These are phyloP conservation scores for Pygoscelis antarcticus DNA, from an alignment of 2,113 vertebrate genomes.

Conservation along the genomic window DNA sequence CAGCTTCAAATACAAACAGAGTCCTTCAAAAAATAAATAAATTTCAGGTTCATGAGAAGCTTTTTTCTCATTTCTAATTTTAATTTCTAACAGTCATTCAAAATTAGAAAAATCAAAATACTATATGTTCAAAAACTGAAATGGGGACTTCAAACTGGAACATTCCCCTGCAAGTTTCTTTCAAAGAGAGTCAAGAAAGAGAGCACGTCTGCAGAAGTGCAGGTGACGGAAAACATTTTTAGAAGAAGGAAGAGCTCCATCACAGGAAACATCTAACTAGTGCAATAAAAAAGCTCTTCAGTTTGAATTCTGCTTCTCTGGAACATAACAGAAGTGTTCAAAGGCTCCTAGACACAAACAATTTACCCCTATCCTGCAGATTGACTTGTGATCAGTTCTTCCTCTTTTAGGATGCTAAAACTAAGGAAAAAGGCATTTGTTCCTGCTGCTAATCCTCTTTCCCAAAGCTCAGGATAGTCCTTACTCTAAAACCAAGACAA, in stretches of 20 bases:
- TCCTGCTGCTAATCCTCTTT: neutral
- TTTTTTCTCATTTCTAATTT: neutral
- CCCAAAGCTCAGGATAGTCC: neutral
- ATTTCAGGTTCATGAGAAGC: neutral
- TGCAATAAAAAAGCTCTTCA: neutral
- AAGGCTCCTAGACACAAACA: neutral
- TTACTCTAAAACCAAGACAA: neutral
- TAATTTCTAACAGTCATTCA: neutral
- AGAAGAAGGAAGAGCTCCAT: conserved; percentile 22
- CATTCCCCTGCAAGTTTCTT: neutral
- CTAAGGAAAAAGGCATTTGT: neutral
- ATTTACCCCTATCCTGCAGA: neutral
- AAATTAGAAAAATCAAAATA: neutral
- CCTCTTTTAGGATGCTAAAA: neutral
- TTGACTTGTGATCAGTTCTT: neutral
- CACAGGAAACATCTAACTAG: neutral
- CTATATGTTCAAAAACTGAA: neutral
- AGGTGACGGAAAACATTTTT: conserved; percentile 50
- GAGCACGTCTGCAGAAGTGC: conserved; percentile 29
- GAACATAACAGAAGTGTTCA: neutral
- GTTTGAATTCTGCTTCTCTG: neutral
- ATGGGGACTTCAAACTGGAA: neutral
- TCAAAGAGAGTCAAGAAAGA: neutral
- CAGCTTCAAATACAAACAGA: neutral
- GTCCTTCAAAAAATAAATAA: neutral